These are phyloP conservation scores for Malacosoma neustria DNA, from an alignment of 2,888 invertebrate species.

Conservation along the genomic window DNA sequence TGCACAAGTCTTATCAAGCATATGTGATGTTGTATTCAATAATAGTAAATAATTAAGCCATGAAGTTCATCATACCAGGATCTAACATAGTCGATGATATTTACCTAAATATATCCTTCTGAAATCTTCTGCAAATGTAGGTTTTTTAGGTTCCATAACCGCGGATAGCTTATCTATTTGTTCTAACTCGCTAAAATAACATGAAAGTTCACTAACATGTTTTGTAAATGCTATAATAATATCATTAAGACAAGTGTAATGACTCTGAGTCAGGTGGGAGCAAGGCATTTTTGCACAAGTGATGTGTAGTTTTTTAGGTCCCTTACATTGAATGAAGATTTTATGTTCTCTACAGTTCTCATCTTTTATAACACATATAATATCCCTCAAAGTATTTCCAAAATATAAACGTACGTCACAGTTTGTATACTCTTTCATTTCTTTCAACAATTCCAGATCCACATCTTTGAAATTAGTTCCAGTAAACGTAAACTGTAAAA, in stretches of 20 bases:
- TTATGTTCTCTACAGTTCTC: constrained; percentile 36
- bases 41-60: constrained; percentile 1
- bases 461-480: constrained; percentile 20
- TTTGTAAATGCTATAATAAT: constrained; percentile 26
- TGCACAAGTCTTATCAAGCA: too few relatives aligned
- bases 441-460: constrained; percentile 36
- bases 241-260: constrained; percentile 35
- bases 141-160: constrained; percentile 46
- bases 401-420: constrained; percentile 29
- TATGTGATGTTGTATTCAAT: too few relatives aligned
- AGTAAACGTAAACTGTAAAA: background rate
- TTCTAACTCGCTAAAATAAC: constrained; percentile 50
- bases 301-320: constrained; percentile 31
- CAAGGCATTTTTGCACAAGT: constrained; percentile 34
- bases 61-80: constrained; percentile 1
- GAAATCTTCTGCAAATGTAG: constrained; percentile 50
- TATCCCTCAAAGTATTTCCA: constrained; percentile 43
- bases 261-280: constrained; percentile 32
- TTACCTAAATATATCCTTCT: constrained; percentile 52
- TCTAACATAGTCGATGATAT: too few relatives aligned
- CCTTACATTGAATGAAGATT: constrained; percentile 34
- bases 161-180: constrained; percentile 40
- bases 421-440: constrained; percentile 23
- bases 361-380: constrained; percentile 41
- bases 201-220: constrained; percentile 29